Evolutionary conservation across 2,797 vertebrate genomes (phyloP), one percentile per base, ranked within the genome.

Genomic region (Lerista edwardsae): DNA sequence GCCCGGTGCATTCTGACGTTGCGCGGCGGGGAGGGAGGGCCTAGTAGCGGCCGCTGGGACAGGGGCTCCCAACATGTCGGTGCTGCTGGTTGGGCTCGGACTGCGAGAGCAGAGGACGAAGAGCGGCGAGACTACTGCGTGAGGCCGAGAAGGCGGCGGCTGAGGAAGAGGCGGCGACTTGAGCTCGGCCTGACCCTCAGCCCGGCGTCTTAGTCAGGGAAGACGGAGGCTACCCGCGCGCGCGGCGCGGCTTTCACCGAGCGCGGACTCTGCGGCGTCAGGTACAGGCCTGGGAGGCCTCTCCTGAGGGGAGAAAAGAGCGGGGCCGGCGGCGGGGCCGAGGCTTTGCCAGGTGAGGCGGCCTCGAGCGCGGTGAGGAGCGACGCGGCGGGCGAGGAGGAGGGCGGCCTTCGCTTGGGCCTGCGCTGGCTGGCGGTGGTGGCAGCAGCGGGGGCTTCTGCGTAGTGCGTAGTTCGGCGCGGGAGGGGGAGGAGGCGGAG

Each of bases 21-120:
- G 77, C 39, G 84, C 65, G 75, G 86, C 0, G 80, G 86, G 83
- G 74, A 82, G 88, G 92, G 85, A 79, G 87, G 93, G 89, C 36
- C 67, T 44, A 76, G 71, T 19, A 31, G 86, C 39, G 88, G 87
- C 84, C 85, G 86, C 79, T 84, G 88, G 90, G 88, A 85, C 83
- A 9, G 89, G 87, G 89, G 85, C 39, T 87, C 88, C 82, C 91
- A 93, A 93, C 88, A 92, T 93, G 93, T 90, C 92, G 27, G 90
- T 84, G 88, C 84, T 88, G 87, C 88, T 90, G 88, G 88, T 73
- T 78, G 91, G 78, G 85, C 78, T 91, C 47, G 78, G 91, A 80
- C 82, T 88, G 85, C 89, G 47, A 44, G 76, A 73, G 78, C 86
- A 64, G 6, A 62, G 57, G 87, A 34, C 78, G 44, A 29, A 9